Conservation (phyloP, 2,888 invertebrate species). For the Drosophila kambysellisi region DNA sequence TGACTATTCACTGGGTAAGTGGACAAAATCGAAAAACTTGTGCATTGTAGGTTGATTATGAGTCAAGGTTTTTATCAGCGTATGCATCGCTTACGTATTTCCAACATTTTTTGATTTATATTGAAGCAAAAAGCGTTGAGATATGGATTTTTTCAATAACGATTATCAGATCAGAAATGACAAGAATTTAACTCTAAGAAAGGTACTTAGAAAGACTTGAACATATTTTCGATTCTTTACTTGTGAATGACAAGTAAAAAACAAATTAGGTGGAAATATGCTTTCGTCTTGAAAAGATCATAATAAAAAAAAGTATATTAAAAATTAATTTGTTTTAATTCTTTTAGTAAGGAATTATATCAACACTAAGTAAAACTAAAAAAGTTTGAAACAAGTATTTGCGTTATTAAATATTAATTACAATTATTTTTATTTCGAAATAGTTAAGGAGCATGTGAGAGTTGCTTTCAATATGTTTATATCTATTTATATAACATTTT, state of each 20-base stretch:
- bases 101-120: neutral
- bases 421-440: accelerated
- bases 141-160: neutral
- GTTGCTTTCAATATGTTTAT: neutral
- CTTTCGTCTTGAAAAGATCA: neutral
- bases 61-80: neutral
- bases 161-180: neutral
- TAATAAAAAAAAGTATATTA: neutral
- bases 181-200: neutral
- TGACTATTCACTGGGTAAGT: slow-evolving; percentile 92
- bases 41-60: neutral
- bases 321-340: neutral
- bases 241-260: too few species aligned
- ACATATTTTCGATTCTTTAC: neutral
- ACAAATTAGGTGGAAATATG: neutral
- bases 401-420: neutral
- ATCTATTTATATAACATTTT: neutral
- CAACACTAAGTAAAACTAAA: neutral
- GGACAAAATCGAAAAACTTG: neutral
- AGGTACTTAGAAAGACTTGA: neutral
- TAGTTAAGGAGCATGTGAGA: neutral
- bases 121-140: neutral
- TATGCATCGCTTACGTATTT: neutral
- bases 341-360: neutral
- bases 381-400: neutral